Evolutionary conservation across 2,113 vertebrate species (phyloP), one percentile per base, ranked within the genome.

Genomic region (Delphinapterus leucas): DNA sequence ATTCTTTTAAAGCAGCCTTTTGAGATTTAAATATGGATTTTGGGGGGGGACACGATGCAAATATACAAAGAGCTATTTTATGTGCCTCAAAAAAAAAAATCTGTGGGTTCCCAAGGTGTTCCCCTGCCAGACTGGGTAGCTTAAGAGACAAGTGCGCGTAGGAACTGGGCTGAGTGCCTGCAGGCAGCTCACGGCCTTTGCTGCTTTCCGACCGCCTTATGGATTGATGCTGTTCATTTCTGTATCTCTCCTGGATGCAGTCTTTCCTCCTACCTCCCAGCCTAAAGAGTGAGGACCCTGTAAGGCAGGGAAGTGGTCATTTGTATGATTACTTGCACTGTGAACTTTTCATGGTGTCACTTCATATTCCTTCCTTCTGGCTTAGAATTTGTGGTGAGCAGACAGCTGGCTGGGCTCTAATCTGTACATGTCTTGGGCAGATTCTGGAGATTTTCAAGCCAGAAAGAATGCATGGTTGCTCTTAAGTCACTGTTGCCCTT

Each of bases 351-450:
- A 44, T 36, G 53, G 31, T 8, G 31, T 20, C 33, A 73, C 28
- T 86, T 73, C 73, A 15, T 70, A n/a, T 55, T 61, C 53, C 71
- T 47, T 67, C 49, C 33, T 53, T 70, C 65, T 77, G 44, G 41
- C 53, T 77, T 79, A 33, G 60, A 87, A 74, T 65, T 68, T 87
- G 61, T 25, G 77, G 55, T 74, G 77, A 92, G 63, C 80, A 83
- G 79, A 86, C 53, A 77, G 28, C 8, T 65, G 90, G 36, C 36
- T 70, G 44, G 65, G 60, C 7, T 67, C 55, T 86, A n/a, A 36
- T 84, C 23, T 81, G 53, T 38, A 38, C 31, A 12, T 3, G 36
- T 68, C 14, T 60, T 53, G 38, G 68, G 84, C 12, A 96, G 23
- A 55, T 80, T 47, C 63, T 55, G 15, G 68, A 89, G 68, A 26